Evolutionary conservation across 2,888 invertebrate species (phyloP), one percentile per base, ranked within the genome.

Genomic region (Boloria euphrosyne): DNA sequence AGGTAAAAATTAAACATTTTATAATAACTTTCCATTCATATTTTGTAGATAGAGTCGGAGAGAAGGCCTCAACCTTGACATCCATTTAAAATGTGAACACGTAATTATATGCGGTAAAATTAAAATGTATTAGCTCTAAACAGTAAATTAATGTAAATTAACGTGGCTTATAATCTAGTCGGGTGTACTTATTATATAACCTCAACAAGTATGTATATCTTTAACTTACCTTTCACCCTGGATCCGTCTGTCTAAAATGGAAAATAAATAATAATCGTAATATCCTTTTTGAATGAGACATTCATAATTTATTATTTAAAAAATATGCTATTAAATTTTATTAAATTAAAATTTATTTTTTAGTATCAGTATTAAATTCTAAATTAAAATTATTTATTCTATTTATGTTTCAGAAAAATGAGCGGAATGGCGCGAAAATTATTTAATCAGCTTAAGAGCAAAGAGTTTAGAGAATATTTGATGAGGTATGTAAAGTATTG

Each of bases 401-500:
- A 38, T 73, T 73, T 68, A 44, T 31, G 17, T 85, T 84, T 73
- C 80, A 86, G 86, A 60, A 69, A 87, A 75, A 90, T 90, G 90
- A 80, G 84, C 78, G 75, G 74, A 13, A 3, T 86, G 2, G 73
- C 73, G 27, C 80, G 73, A 57, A 95, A 93, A 81, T 72, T 95
- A 57, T 61, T 94, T 13, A 90, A 93, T 38, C 94, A 94, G 82
- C 80, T 97, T 31, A 95, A 95, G 87, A 96, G 96, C 80, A 96
- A 96, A 83, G 97, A 98, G 83, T 97, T 97, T 82, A 94, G 97
- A 66, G 93, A 94, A 4, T 98, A 97, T 93, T 94, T 98, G 73
- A 95, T 95, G 96, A 97, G 97, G 97, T 97, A 79, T 74, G 70
- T 64, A 63, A 18, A 43, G 7, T 17, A n/a, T 62, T 38, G 10